These are phyloP conservation scores for Chiloscyllium plagiosum DNA, from an alignment of 2,113 vertebrate genomes.

Conservation along the genomic window DNA sequence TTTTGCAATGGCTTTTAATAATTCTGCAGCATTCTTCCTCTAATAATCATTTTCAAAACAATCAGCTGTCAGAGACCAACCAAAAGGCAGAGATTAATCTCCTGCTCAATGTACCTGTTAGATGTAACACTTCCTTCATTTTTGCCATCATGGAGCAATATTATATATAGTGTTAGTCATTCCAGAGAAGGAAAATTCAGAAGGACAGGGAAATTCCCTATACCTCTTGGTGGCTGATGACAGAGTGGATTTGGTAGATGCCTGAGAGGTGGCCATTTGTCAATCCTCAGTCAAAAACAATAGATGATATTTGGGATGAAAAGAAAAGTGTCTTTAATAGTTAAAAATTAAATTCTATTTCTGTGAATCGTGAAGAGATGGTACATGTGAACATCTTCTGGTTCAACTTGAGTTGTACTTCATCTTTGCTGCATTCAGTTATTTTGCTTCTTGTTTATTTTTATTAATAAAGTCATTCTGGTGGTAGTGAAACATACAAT, in stretches of 20 bases:
- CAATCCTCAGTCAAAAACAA: neutral
- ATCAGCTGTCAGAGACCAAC: neutral
- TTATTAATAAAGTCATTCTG: neutral
- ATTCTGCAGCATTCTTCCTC: neutral
- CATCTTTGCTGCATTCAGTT: neutral
- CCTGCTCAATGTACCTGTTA: too few relatives aligned
- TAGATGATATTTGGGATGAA: neutral
- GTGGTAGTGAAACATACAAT: too few relatives aligned
- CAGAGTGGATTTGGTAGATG: neutral
- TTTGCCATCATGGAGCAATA: neutral
- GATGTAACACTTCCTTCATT: neutral
- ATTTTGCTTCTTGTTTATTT: neutral
- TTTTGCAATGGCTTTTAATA: neutral
- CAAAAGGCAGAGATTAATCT: neutral
- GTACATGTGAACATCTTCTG: neutral
- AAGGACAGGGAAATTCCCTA: neutral
- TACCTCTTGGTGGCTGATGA: neutral
- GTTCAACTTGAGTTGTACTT: neutral
- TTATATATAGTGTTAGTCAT: neutral
- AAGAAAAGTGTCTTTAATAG: neutral
- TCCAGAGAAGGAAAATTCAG: neutral
- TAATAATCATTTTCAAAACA: neutral
- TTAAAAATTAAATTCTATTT: neutral
- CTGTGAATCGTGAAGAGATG: neutral
- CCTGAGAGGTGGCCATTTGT: neutral